These are phyloP conservation scores for Delia radicum DNA, from an alignment of 1,140 invertebrate species.

Conservation along the genomic window DNA sequence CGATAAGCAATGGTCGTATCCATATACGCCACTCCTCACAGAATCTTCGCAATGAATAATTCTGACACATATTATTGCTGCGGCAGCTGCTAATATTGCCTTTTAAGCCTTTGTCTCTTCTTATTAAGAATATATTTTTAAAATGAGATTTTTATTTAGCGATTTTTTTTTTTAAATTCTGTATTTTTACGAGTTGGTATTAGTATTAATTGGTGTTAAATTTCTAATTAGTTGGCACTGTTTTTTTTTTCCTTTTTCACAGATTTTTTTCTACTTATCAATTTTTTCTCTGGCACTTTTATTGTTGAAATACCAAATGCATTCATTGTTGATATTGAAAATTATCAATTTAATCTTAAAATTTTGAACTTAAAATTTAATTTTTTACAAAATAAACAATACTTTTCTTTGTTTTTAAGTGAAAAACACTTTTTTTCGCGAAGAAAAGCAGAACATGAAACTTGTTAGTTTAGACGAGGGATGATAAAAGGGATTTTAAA, in stretches of 20 bases:
- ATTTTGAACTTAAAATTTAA: not conserved
- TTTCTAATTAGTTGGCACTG: not conserved
- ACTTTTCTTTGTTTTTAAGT: not conserved
- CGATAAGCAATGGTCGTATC: slow-evolving; percentile 82
- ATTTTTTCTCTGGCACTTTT: slow-evolving; percentile 5
- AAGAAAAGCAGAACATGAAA: slow-evolving; percentile 5
- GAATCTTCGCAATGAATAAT: slow-evolving; percentile 51
- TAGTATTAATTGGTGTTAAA: not conserved
- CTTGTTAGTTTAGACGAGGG: too few relatives aligned
- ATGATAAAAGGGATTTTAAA: too few relatives aligned
- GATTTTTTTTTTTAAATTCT: too few relatives aligned
- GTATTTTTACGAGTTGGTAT: too few relatives aligned
- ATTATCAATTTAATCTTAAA: not conserved
- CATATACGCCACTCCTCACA: slow-evolving; percentile 80
- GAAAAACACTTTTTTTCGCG: not conserved
- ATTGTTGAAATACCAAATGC: not conserved
- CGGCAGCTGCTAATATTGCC: not conserved
- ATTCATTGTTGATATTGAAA: not conserved
- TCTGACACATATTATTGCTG: slow-evolving; percentile 37
- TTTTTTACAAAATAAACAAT: not conserved
- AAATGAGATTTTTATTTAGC: too few relatives aligned
- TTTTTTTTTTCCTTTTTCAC: not conserved
- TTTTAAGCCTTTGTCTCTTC: not conserved
- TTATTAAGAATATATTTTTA: too few relatives aligned
- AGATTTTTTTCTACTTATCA: slow-evolving; percentile 4